Conservation (phyloP, 2,113 vertebrate species). For the Ptilonorhynchus violaceus region DNA sequence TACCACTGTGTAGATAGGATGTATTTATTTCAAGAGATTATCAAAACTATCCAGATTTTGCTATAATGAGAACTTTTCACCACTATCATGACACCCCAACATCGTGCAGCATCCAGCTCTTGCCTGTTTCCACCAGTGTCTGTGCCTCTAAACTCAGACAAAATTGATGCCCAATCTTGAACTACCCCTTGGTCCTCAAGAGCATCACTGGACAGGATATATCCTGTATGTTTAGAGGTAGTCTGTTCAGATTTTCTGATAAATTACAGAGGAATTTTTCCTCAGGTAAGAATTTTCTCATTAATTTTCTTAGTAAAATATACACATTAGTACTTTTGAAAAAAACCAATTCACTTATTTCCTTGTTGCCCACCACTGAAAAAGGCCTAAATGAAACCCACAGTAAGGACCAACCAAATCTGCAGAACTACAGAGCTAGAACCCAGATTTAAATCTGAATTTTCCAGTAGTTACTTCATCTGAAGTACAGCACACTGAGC, state of each 20-base stretch:
- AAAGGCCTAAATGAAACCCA: not conserved
- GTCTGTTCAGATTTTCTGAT: not conserved
- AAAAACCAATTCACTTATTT: not conserved
- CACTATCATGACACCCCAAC: not conserved
- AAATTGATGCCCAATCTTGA: not conserved
- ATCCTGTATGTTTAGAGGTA: not conserved
- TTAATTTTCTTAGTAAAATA: not conserved
- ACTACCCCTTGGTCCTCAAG: not conserved
- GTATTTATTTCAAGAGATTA: slow-evolving; percentile 11
- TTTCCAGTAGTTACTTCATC: not conserved
- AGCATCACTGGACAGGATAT: not conserved
- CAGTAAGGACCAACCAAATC: not conserved
- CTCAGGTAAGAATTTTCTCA: not conserved
- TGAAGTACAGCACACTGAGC: not conserved
- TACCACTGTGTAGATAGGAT: not conserved
- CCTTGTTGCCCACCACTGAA: not conserved
- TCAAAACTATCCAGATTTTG: slow-evolving; percentile 8
- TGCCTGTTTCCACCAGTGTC: not conserved
- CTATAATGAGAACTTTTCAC: slow-evolving; percentile 16
- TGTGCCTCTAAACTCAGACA: not conserved
- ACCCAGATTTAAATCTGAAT: not conserved
- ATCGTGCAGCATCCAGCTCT: not conserved
- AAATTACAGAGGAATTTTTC: not conserved
- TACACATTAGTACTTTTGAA: not conserved
- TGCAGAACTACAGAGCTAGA: not conserved